A percentile compares a stretch with the other conserved stretches of the same genome.
phyloP scores from a whole-genome alignment of 1,140 invertebrate genomes.

The Lanistes nyassanus region DNA sequence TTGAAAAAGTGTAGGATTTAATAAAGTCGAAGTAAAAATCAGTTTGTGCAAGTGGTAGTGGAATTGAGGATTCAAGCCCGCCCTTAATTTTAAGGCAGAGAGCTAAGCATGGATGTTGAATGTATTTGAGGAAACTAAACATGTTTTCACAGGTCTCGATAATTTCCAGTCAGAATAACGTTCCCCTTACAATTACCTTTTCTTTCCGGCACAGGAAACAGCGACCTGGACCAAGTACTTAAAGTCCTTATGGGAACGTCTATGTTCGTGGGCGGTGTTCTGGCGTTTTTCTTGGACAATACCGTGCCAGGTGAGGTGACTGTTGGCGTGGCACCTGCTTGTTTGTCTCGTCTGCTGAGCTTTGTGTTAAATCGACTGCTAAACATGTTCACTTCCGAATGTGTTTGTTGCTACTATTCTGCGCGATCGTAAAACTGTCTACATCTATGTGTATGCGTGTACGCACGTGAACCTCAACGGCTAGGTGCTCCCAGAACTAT shows the following conservation, averaged over 20 bases:
- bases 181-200: not conserved
- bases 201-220: constrained; percentile 46
- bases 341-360: not conserved
- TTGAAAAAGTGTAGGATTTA: too few relatives aligned
- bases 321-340: too few relatives aligned
- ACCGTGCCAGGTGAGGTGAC: constrained; percentile 78
- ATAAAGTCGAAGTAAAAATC: too few relatives aligned
- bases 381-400: not conserved
- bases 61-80: too few relatives aligned
- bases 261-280: constrained; percentile 83
- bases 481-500: too few relatives aligned
- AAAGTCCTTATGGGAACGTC: constrained; percentile 84
- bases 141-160: too few relatives aligned
- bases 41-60: too few relatives aligned
- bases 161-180: too few relatives aligned
- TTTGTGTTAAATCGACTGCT: not conserved
- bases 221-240: constrained; percentile 77
- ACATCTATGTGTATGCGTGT: not conserved
- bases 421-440: too few relatives aligned
- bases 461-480: not conserved
- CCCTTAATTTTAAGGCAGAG: too few relatives aligned
- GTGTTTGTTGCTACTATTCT: not conserved
- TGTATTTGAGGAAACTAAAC: too few relatives aligned
- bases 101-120: too few relatives aligned
- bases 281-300: constrained; percentile 86